Percentiles rank a stretch among this genome's conserved stretches.
These are phyloP conservation scores for Sogatella furcifera DNA, from an alignment of 1,140 invertebrate species.

Conservation along the genomic window DNA sequence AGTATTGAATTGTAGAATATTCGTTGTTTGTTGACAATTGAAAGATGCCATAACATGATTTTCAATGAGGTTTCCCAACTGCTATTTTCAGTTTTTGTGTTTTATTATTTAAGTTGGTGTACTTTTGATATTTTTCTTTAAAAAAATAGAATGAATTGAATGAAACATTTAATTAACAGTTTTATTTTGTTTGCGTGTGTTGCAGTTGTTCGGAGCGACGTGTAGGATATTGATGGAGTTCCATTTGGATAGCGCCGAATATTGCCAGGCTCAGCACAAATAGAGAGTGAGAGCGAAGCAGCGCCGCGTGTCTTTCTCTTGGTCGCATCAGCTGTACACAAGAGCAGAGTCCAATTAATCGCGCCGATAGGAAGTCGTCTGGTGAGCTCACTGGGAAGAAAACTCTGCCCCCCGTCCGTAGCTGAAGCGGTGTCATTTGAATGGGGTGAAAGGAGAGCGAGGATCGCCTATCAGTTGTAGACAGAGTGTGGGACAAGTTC, in stretches of 20 bases:
- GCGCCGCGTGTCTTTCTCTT: constrained; percentile 11
- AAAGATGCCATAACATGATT: too few species aligned
- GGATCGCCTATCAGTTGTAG: not conserved
- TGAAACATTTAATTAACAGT: too few species aligned
- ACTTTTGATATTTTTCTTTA: too few species aligned
- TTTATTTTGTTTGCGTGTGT: constrained; percentile 26
- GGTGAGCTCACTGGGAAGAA: constrained; percentile 22
- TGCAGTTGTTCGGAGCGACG: constrained; percentile 49
- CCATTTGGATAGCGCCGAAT: constrained; percentile 88
- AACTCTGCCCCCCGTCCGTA: constrained; percentile 20
- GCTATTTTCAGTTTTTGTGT: too few species aligned
- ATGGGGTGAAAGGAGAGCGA: constrained; percentile 8
- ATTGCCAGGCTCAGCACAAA: constrained; percentile 93
- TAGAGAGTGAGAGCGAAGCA: constrained; percentile 38
- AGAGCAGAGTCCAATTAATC: constrained; percentile 20
- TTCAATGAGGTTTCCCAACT: too few species aligned
- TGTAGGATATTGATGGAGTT: constrained; percentile 93
- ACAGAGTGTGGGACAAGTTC: not conserved
- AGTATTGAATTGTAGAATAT: too few species aligned
- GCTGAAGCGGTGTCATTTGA: not conserved
- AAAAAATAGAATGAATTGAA: too few species aligned
- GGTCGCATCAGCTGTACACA: constrained; percentile 13
- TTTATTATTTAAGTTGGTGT: too few species aligned
- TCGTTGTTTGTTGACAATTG: too few species aligned
- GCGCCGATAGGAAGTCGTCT: constrained; percentile 21